phyloP scores from a whole-genome alignment of 2,113 vertebrate species.

The Caretta caretta region DNA sequence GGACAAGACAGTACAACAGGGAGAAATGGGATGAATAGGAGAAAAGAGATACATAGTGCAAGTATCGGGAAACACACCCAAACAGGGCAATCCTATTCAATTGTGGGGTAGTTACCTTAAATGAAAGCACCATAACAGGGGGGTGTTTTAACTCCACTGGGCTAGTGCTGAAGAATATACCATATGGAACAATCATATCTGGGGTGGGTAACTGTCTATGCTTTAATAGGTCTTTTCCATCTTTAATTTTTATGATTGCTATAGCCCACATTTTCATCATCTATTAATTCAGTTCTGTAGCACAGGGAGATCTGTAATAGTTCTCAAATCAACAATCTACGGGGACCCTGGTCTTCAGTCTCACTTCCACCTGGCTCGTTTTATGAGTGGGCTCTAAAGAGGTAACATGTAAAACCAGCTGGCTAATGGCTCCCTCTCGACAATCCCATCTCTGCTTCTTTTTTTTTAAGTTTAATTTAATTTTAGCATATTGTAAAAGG shows the following conservation, averaged over 20 bases:
- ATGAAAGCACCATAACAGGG: background rate
- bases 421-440: background rate
- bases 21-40: background rate
- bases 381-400: background rate
- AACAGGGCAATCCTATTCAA: background rate
- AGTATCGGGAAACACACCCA: background rate
- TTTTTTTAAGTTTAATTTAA: background rate
- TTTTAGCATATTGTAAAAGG: background rate
- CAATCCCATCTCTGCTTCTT: background rate
- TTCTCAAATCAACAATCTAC: background rate
- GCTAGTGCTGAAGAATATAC: background rate
- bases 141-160: background rate
- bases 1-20: accelerated
- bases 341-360: accelerated
- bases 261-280: accelerated
- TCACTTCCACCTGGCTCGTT: background rate
- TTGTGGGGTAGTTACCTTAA: background rate
- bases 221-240: background rate
- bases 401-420: background rate
- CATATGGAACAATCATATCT: accelerated
- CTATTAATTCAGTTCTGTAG: background rate
- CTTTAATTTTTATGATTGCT: background rate
- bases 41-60: background rate
- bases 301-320: accelerated
- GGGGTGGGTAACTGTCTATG: background rate